Base-by-base conservation (phyloP, 2,113 vertebrate genomes). In the Ranitomeya variabilis region DNA sequence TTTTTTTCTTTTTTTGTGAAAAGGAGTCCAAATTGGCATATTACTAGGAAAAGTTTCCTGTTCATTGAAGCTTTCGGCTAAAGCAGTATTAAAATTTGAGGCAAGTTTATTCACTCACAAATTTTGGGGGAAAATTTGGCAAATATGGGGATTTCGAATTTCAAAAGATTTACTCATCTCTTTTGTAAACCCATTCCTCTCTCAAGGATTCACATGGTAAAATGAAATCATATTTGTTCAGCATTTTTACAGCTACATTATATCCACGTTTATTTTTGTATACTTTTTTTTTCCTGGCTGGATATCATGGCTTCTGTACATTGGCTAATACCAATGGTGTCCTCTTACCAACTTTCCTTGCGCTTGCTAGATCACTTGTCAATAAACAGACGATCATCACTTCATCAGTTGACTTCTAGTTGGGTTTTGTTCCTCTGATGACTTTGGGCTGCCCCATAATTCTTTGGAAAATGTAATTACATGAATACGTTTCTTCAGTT, bases 301-400 rank as follows among this genome's bases (percentile, higher is more conserved):
- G 9, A n/a, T 9, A 55, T 55, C 23, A 23, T 54, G 66, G 82
- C 82, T 83, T 64, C 81, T 83, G 81, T 69, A 83, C 31, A 54
- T 21, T 51, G 79, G 57, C 57, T 6, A 21, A 60, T 11, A 66
- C 82, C 82, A 84, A 52, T 55, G 45, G 82, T 84, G 52, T 84
- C 82, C n/a, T 21, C 82, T 84, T 84, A 84, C 82, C 66, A n/a
- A 6, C 8, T 26, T 51, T 67, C 9, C 13, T 69, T 52, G 62
- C 52, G 81, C 64, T 54, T 7, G 45, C 64, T 83, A 69, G 81
- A 69, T 67, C 19, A n/a, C 21, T 51, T 84, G 82, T 84, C 82
- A 69, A 84, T 84, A 84, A 84, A 84, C 82, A 84, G 82, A 51
- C 82, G 16, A 84, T 84, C 82, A 84, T 84, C 82, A 84, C 82